Conservation (phyloP, 2,888 invertebrate genomes). For the Seira ritae region DNA sequence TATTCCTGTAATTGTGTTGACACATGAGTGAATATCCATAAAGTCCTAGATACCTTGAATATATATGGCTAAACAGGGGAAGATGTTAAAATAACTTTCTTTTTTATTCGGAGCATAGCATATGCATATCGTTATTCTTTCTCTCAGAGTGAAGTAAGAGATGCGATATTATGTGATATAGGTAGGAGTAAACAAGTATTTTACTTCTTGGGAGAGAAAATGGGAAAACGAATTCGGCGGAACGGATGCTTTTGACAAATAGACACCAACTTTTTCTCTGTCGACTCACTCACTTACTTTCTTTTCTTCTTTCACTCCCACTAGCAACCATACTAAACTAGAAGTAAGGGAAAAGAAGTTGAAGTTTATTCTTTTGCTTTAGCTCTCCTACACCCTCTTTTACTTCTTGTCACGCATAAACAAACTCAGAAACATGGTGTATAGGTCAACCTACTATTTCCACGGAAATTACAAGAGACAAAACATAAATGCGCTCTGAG, state of each 20-base stretch:
- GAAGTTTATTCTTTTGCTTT: constrained; percentile 3
- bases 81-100: neutral
- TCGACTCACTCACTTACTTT: constrained; percentile 23
- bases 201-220: neutral
- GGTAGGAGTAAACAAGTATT: neutral
- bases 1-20: constrained; percentile 45
- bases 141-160: neutral
- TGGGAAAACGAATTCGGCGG: constrained; percentile 6
- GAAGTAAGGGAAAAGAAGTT: too few species aligned
- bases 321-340: neutral
- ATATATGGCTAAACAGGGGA: neutral
- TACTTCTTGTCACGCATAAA: constrained; percentile 14
- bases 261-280: constrained; percentile 26
- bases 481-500: neutral
- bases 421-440: constrained; percentile 11
- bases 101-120: too few species aligned
- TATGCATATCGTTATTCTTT: too few species aligned
- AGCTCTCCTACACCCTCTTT: neutral
- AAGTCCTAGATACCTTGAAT: neutral
- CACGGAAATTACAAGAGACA: neutral
- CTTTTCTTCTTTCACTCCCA: constrained; percentile 6
- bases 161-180: neutral
- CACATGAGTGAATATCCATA: constrained; percentile 37
- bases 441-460: neutral
- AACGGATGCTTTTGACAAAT: constrained; percentile 37